Percentiles rank a stretch among this genome's conserved stretches.
phyloP scores from a whole-genome alignment of 1,140 invertebrate species.

The Oedothorax gibbosus region DNA sequence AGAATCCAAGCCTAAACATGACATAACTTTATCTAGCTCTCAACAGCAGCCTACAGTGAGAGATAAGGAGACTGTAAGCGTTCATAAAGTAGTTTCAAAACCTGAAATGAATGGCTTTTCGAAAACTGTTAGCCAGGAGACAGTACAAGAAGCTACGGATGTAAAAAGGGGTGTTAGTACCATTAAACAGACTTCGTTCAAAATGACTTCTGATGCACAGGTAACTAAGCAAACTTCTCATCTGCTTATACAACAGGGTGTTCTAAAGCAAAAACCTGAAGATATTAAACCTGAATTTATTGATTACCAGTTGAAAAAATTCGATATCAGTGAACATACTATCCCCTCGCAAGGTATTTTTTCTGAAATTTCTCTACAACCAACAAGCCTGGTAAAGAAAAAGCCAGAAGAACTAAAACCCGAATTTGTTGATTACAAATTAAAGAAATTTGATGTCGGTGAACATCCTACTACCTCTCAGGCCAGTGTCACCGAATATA shows the following conservation, averaged over 20 bases:
- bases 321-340: constrained; percentile 12
- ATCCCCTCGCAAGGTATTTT: background rate
- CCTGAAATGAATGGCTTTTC: background rate
- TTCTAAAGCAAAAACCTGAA: constrained; percentile 23
- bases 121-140: background rate
- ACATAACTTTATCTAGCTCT: constrained; percentile 45
- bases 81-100: constrained; percentile 24
- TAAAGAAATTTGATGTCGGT: constrained; percentile 19
- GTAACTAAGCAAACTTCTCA: no score
- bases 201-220: no score
- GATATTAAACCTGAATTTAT: constrained; percentile 54
- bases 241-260: no score
- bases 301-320: constrained; percentile 40
- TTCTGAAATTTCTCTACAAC: constrained; percentile 25
- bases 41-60: constrained; percentile 5
- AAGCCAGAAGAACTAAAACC: constrained; percentile 43
- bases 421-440: constrained; percentile 44
- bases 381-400: constrained; percentile 33
- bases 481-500: constrained; percentile 31
- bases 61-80: constrained; percentile 1
- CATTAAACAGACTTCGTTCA: no score
- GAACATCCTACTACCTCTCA: constrained; percentile 26
- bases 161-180: background rate
- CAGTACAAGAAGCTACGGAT: background rate
- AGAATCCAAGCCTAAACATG: constrained; percentile 48